Evolutionary conservation across 2,888 invertebrate species (phyloP).

Genomic region (Spilarctia lutea): DNA sequence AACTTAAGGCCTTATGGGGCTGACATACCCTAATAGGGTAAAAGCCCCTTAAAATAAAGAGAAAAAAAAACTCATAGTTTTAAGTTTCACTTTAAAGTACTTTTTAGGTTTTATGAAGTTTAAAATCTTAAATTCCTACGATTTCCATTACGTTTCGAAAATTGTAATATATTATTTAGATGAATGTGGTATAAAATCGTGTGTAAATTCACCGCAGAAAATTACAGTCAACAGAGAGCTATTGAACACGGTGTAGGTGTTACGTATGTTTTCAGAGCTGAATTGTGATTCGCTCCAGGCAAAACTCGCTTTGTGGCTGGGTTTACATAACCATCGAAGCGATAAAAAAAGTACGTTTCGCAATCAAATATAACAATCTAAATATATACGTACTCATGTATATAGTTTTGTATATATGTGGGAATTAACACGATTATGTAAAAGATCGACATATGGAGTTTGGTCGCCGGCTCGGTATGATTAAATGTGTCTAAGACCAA

Average conservation of each 20-base stretch:
- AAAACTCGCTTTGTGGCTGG: background rate
- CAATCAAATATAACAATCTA: background rate
- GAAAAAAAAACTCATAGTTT: too few species aligned
- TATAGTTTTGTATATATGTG: background rate
- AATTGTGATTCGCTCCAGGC: conserved; percentile 1
- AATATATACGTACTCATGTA: background rate
- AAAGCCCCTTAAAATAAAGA: too few species aligned
- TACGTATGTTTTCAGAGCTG: background rate
- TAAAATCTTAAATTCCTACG: background rate
- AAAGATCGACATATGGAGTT: background rate
- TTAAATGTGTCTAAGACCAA: too few species aligned
- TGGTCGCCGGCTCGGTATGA: too few species aligned
- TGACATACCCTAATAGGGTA: too few species aligned
- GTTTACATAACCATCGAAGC: background rate
- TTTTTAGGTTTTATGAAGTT: background rate
- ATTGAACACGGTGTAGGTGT: background rate
- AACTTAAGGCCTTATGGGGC: too few species aligned
- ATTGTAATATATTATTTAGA: background rate
- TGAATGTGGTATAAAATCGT: background rate
- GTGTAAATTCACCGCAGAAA: background rate
- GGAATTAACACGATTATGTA: background rate
- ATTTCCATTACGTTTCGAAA: background rate
- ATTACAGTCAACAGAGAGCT: background rate
- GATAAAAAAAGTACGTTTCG: background rate
- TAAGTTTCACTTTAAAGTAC: too few species aligned